Evolutionary conservation across 2,797 vertebrate species (phyloP), one percentile per base, ranked within the genome.

Genomic region (Sphaeramia orbicularis): DNA sequence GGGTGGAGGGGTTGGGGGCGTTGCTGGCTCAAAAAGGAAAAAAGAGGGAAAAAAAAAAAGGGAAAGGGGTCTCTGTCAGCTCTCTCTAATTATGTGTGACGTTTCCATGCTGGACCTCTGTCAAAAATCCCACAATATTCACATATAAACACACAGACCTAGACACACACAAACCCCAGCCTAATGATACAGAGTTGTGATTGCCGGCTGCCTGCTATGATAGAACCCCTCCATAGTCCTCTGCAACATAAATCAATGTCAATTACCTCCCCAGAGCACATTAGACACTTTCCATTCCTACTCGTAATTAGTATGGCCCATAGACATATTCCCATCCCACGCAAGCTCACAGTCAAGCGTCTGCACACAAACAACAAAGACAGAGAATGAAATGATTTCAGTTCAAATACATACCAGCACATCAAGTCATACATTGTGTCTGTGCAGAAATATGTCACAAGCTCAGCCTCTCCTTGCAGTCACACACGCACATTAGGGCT

Each of bases 221-320:
- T 90, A 88, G 86, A 89, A 88, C 86, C 89, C 86, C 87, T 91
- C 84, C 92, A 89, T 87, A 84, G 87, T 85, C 80, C 74, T 87
- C 83, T 53, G 58, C 89, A 87, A 91, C 92, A 94, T 94, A 93
- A 94, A 95, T 95, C 93, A 94, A 93, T 94, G 93, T 94, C 93
- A 94, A 93, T 95, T 94, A 94, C 87, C 91, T 92, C 89, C 88
- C 90, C 82, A 88, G 90, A 90, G 91, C 88, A 89, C 91, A 91
- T 91, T 89, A 91, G 86, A 91, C 89, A 89, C 89, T 89, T 88
- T 89, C 88, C 87, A 85, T 89, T 84, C 84, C 84, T 86, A 64
- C 84, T 87, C 60, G 76, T 90, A 91, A 92, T 91, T 91, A 90
- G 88, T 87, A 76, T 78, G 78, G 90, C 85, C 90, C 78, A 79